Evolutionary conservation across 1,140 invertebrate species (phyloP), one percentile per base, ranked within the genome.

Genomic region (Gryllus bimaculatus): DNA sequence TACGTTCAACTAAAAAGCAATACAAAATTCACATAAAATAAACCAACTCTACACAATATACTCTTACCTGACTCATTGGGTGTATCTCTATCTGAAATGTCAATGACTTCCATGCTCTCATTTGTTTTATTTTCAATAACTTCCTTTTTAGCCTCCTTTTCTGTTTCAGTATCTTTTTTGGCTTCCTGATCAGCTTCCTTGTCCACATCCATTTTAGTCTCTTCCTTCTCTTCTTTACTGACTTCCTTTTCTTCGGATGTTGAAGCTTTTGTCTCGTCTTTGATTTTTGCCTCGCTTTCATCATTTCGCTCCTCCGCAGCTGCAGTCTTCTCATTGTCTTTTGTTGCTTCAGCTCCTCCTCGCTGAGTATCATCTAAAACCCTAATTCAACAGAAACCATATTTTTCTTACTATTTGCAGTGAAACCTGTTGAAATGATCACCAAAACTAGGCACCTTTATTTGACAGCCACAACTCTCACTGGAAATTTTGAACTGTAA

Each of bases 201-300:
- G 75, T 82, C 82, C 73, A 81, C 77, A 18, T 78, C 47, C 47
- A 75, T 73, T 74, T 81, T 54, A 12, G 80, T 76, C n/a, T 80
- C 81, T 8, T 83, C 81, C 21, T 84, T 82, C 13, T 83, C 82
- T 73, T 80, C 80, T 20, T 84, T 83, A 78, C 83, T 21, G 15
- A 48, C 83, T n/a, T 81, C 78, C 47, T 82, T 82, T 73, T 81
- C 81, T n/a, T 66, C 54, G 3, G 54, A 66, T 13, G 54, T 66
- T 3, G 54, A 66, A 7, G 10, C 54, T 79, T 49, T 80, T 78
- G 75, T 77, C 78, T 76, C 75, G 10, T 77, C 80, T 20, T 78
- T 82, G 48, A 83, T 82, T 20, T 54, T 85, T 79, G 81, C 83
- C 20, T 79, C 79, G 79, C 82, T 81, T 7, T 83, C 82, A 20